Evolutionary conservation across 2,113 vertebrate genomes (phyloP), one percentile per base, ranked within the genome.

Genomic region (Mesitornis unicolor): DNA sequence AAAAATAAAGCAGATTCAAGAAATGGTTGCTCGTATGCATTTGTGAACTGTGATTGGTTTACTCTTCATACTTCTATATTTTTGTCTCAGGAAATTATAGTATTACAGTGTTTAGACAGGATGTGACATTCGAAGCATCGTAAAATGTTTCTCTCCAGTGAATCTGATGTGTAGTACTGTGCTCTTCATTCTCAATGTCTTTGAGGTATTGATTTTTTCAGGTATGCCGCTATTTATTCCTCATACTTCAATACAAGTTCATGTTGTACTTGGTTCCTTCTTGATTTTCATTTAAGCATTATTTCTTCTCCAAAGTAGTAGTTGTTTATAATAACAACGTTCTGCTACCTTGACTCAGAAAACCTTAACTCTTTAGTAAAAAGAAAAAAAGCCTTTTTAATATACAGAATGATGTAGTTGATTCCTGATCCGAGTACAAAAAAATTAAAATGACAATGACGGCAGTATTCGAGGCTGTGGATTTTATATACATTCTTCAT

Each of bases 1-100:
- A 98, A 97, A 98, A 98, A 98, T 98, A 98, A 98, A 99, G 97
- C 93, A 86, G 94, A 97, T 97, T 97, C 91, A 97, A 98, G 97
- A 98, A 96, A 76, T 2, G 20, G 54, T 88, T 86, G 92, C 94
- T 96, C 53, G 74, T 95, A 77, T 57, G 84, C 48, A 22, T 89
- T 96, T 94, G 64, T 77, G 84, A 81, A 25, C 76, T 77, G 20
- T 81, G 68, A 28, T 60, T 38, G 76, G 45, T 57, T 91, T 84
- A 35, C 38, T 88, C 42, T 73, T 74, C 59, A 13, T 18, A 36
- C n/a, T 88, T 80, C 1, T 10, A 0, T 57, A 7, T 74, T 83
- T n/a, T 57, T 92, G 47, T 59, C 83, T 86, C 86, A 95, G 85
- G 85, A 88, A 84, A 33, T 51, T 8, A 13, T 0, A 76, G 26